phyloP scores from a whole-genome alignment of 2,113 vertebrate genomes.

The Corythoichthys haematopterus region DNA sequence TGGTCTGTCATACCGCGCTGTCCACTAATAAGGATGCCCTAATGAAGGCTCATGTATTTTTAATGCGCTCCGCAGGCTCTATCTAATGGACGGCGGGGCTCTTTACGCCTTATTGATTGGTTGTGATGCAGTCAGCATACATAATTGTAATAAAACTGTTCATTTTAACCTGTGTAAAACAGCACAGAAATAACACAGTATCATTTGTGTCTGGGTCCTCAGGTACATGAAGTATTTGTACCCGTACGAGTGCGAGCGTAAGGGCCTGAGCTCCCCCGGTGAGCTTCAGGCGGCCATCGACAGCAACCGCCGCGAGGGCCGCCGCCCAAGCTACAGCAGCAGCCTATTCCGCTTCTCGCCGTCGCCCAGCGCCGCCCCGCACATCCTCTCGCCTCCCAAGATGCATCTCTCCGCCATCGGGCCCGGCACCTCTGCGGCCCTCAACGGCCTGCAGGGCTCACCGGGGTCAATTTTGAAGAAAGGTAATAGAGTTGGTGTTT shows the following conservation, averaged over 20 bases:
- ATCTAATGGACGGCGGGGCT: slow-evolving; percentile 52
- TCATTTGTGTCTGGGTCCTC: neutral
- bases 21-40: slow-evolving; percentile 29
- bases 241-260: slow-evolving; percentile 93
- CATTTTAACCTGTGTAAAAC: slow-evolving; percentile 13
- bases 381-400: slow-evolving; percentile 79
- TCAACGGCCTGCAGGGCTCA: slow-evolving; percentile 76
- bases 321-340: slow-evolving; percentile 92
- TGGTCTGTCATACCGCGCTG: slow-evolving; percentile 34
- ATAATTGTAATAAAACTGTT: slow-evolving; percentile 27
- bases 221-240: slow-evolving; percentile 96
- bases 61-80: slow-evolving; percentile 45
- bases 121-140: slow-evolving; percentile 41
- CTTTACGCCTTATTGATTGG: slow-evolving; percentile 59
- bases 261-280: slow-evolving; percentile 87
- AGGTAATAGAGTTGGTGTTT: slow-evolving; percentile 59
- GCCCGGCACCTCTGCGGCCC: slow-evolving; percentile 62
- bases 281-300: slow-evolving; percentile 97
- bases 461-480: slow-evolving; percentile 79
- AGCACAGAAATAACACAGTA: slow-evolving; percentile 19
- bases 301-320: slow-evolving; percentile 90
- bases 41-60: slow-evolving; percentile 66
- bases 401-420: slow-evolving; percentile 84
- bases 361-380: slow-evolving; percentile 70
- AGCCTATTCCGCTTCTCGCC: slow-evolving; percentile 85